These are phyloP conservation scores for Allygus modestus DNA, from an alignment of 2,888 invertebrate genomes.

Conservation along the genomic window DNA sequence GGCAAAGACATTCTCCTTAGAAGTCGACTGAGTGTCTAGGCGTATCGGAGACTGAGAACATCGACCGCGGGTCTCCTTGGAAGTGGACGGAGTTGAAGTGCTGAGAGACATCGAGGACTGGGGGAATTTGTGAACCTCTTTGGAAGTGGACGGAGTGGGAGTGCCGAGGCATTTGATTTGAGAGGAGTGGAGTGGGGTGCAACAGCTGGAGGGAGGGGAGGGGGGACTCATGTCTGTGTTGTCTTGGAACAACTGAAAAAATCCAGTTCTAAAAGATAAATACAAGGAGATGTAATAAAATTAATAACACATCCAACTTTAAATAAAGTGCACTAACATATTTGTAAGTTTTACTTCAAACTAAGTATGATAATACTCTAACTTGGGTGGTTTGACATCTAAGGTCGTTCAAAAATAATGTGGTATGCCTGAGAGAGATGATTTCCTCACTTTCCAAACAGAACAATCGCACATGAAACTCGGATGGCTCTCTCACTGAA, in stretches of 20 bases:
- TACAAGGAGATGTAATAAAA: too few relatives aligned
- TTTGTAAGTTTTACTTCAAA: too few relatives aligned
- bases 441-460: too few relatives aligned
- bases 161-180: background rate
- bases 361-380: too few relatives aligned
- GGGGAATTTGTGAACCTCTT: background rate
- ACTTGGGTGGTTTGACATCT: too few relatives aligned
- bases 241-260: background rate
- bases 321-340: too few relatives aligned
- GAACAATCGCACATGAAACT: too few relatives aligned
- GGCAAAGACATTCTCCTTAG: conserved; percentile 30
- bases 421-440: too few relatives aligned
- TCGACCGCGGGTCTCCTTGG: background rate
- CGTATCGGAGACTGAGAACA: conserved; percentile 3
- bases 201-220: background rate
- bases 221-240: background rate
- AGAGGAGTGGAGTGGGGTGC: background rate
- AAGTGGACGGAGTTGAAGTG: background rate
- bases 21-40: conserved; percentile 21
- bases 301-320: too few relatives aligned
- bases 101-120: background rate
- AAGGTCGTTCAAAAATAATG: too few relatives aligned
- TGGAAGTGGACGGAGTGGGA: background rate
- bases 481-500: too few relatives aligned
- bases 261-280: too few relatives aligned